These are phyloP conservation scores for Aphelinus atriplicis DNA, from an alignment of 1,140 invertebrate genomes.

Conservation along the genomic window DNA sequence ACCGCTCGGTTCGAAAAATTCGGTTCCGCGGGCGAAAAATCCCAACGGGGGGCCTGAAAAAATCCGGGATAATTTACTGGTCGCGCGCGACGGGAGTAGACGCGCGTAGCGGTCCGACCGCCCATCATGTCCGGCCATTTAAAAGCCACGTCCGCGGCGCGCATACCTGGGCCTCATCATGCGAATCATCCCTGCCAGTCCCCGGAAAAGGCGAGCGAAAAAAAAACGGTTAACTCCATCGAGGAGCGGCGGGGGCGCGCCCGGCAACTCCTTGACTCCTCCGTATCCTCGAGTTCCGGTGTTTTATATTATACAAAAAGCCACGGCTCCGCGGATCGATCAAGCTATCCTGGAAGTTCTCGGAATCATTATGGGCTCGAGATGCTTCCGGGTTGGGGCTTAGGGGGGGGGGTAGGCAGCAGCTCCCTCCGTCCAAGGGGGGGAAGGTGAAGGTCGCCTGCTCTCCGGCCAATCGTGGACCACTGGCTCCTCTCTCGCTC, in stretches of 20 bases:
- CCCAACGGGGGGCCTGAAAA: too few relatives aligned
- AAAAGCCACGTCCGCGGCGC: too few relatives aligned
- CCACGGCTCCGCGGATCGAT: too few relatives aligned
- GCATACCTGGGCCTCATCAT: background rate
- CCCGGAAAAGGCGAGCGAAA: background rate
- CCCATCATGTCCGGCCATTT: constrained; percentile 32
- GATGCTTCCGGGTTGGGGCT: too few relatives aligned
- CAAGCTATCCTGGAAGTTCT: too few relatives aligned
- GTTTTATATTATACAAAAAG: too few relatives aligned
- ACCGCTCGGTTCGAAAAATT: background rate
- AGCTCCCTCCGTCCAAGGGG: background rate
- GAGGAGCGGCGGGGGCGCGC: background rate
- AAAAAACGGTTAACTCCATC: constrained; percentile 15
- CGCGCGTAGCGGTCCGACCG: background rate
- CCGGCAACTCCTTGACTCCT: too few relatives aligned
- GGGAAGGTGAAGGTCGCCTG: constrained; percentile 16
- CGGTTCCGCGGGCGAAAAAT: too few relatives aligned
- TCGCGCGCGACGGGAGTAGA: constrained; percentile 27
- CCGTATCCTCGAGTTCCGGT: too few relatives aligned
- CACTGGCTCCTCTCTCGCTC: background rate
- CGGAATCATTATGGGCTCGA: too few relatives aligned
- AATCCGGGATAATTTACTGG: constrained; percentile 8
- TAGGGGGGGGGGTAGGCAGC: too few relatives aligned
- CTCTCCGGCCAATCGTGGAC: background rate
- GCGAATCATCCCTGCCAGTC: constrained; percentile 9